phyloP scores from a whole-genome alignment of 2,113 vertebrate species.

The Menidia beryllina region DNA sequence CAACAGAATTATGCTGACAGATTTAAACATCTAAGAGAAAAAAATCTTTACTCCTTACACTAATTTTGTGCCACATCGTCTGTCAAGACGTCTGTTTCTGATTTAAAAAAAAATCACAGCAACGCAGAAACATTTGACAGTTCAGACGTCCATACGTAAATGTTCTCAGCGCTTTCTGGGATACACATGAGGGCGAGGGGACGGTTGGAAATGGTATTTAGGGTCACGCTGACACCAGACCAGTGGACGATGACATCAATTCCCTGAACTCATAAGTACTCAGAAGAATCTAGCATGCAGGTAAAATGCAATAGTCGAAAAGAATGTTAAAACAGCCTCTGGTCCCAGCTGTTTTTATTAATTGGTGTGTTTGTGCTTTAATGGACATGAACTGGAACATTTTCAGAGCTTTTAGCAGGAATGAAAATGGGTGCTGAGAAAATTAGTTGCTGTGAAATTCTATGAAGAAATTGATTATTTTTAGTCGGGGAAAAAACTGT shows the following conservation, averaged over 20 bases:
- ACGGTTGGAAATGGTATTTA: neutral
- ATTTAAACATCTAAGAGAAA: too few relatives aligned
- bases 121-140: neutral
- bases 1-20: too few relatives aligned
- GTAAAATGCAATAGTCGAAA: neutral
- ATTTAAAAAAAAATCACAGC: too few relatives aligned
- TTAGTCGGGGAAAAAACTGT: too few relatives aligned
- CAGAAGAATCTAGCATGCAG: neutral
- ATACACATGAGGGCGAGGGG: neutral
- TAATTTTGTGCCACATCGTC: too few relatives aligned
- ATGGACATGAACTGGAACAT: slow-evolving; percentile 14
- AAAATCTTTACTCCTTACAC: too few relatives aligned
- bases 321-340: neutral
- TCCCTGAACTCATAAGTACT: slow-evolving; percentile 1
- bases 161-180: slow-evolving; percentile 1
- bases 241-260: neutral
- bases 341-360: slow-evolving; percentile 28
- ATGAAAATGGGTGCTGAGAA: neutral
- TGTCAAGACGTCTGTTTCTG: too few relatives aligned
- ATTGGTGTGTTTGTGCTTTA: neutral
- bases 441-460: neutral
- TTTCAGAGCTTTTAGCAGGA: neutral
- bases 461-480: too few relatives aligned
- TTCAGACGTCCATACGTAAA: too few relatives aligned
- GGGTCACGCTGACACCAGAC: slow-evolving; percentile 28